Evolutionary conservation across 2,888 invertebrate species (phyloP).

Genomic region (Thalpophila matura): DNA sequence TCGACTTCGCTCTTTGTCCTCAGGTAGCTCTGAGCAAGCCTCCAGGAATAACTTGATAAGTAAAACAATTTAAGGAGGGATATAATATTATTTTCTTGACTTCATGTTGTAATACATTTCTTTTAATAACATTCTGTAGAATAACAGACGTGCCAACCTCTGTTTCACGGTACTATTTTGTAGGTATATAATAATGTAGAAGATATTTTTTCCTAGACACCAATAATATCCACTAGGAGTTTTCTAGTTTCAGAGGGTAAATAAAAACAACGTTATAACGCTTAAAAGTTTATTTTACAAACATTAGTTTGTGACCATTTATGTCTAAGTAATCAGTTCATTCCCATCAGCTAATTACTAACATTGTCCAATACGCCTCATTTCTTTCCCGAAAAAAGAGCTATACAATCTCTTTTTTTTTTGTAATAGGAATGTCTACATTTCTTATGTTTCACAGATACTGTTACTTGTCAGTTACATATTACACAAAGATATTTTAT

Average conservation of each 20-base stretch:
- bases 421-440: constrained; percentile 16
- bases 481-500: constrained; percentile 12
- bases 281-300: constrained; percentile 54
- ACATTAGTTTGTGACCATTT: constrained; percentile 52
- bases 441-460: not conserved
- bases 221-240: not conserved
- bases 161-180: too few species aligned
- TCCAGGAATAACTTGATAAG: too few species aligned
- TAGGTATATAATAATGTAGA: too few species aligned
- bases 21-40: too few species aligned
- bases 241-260: constrained; percentile 1
- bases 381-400: not conserved
- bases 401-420: constrained; percentile 9
- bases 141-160: too few species aligned
- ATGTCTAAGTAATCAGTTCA: constrained; percentile 43
- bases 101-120: too few species aligned
- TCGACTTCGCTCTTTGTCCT: too few species aligned
- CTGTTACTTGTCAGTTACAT: not conserved
- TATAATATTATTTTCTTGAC: too few species aligned
- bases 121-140: too few species aligned
- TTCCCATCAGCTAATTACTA: constrained; percentile 24
- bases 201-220: too few species aligned
- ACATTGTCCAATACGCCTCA: constrained; percentile 6
- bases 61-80: too few species aligned
- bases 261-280: constrained; percentile 22